Base-by-base conservation (phyloP, 1,140 invertebrate species). In the Diorhabda carinulata region DNA sequence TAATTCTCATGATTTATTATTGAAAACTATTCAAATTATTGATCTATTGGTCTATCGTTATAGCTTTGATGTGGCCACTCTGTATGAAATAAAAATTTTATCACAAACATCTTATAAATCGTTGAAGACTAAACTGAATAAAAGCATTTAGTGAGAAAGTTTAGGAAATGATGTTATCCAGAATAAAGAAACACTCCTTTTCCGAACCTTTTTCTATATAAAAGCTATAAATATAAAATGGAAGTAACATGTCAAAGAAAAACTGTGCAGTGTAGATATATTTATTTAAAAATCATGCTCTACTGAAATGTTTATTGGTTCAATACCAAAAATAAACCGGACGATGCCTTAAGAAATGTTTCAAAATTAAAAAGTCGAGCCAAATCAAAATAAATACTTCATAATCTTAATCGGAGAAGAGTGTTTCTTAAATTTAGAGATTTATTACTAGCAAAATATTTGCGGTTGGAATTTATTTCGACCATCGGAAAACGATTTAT, bases 251-350 rank as follows among this genome's bases (percentile, higher is more conserved):
- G 71, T 72, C 70, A 66, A 67, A 70, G 67, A 72, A 71, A 71
- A 69, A 71, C 62, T 73, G 62, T 69, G 63, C 65, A 73, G 66
- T 64, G 60, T 65, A 61, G 73, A 70, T 68, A 73, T 76, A 74
- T 77, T 77, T 77, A 77, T 76, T 77, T 74, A 75, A 75, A 76
- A 76, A 77, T 76, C 66, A 68, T 70, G 70, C 68, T 72, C 59
- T 65, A 68, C 64, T 76, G 74, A 76, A 73, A 74, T 77, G 74
- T 77, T 77, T 77, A 77, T 77, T 77, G 72, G 73, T 76, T 66
- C 72, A 73, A 71, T 65, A 68, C 72, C 71, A 72, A 73, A 77
- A 77, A 77, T 77, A 76, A 61, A 72, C 44, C 57, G 64, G 67
- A 25, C 57, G 67, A 72, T 62, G 61, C 59, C 59, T 68, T 61